A percentile compares a stretch with the other conserved stretches of the same genome.
Evolutionary conservation across 2,113 vertebrate genomes (phyloP).

Genomic region (Cyanoramphus novaezelandiae): DNA sequence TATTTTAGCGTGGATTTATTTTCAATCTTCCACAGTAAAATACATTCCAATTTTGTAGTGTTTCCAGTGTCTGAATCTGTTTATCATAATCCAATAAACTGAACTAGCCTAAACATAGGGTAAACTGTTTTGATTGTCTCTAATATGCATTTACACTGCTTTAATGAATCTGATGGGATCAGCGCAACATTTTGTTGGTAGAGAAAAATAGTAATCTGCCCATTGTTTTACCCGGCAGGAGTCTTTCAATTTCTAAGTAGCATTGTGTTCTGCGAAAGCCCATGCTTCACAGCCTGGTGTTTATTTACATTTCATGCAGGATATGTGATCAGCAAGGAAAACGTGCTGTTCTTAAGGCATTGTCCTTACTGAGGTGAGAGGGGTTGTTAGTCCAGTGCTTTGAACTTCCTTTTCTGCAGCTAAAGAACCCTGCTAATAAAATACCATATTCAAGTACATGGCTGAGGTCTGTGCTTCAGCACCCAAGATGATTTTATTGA

Average conservation of each 20-base stretch:
- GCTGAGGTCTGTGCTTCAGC: neutral
- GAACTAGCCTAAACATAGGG: neutral
- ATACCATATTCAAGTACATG: neutral
- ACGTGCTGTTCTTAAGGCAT: neutral
- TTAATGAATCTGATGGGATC: neutral
- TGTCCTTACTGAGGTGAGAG: neutral
- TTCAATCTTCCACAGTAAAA: neutral
- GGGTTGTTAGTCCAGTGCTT: neutral
- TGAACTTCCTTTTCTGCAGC: neutral
- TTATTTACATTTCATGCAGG: neutral
- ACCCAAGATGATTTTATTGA: neutral
- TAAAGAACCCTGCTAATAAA: neutral
- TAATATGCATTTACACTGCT: neutral
- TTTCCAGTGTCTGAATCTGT: neutral
- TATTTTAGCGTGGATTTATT: neutral
- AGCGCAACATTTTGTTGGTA: neutral
- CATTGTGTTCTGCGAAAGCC: neutral
- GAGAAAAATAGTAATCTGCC: neutral
- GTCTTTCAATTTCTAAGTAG: neutral
- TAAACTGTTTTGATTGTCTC: neutral
- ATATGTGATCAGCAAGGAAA: neutral
- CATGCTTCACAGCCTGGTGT: neutral
- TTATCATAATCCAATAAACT: neutral
- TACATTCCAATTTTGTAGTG: neutral
- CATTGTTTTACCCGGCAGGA: neutral